Conservation (phyloP, 2,113 vertebrate species). For the Oxyruncus cristatus region DNA sequence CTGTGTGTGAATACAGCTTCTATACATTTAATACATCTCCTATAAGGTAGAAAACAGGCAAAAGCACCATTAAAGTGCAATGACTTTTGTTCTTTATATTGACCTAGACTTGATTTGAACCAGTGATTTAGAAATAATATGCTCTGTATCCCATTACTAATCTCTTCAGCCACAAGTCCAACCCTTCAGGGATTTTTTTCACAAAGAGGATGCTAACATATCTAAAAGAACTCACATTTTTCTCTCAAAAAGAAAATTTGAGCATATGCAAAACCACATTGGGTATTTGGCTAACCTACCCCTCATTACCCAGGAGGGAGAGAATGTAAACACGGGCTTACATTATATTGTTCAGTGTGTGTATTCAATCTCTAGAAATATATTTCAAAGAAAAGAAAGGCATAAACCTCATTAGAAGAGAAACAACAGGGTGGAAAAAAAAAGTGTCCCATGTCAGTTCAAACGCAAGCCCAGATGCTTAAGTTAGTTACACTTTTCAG, state of each 20-base stretch:
- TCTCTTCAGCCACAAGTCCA: conserved; percentile 17
- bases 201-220: background rate
- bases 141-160: conserved; percentile 33
- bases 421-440: conserved; percentile 13
- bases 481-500: conserved; percentile 54
- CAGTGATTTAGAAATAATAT: conserved; percentile 27
- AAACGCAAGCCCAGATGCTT: conserved; percentile 2
- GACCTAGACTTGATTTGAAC: conserved; percentile 23
- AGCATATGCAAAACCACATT: background rate
- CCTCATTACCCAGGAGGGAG: conserved; percentile 2
- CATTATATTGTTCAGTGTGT: background rate
- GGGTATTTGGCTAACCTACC: background rate
- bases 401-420: conserved; percentile 43
- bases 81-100: conserved; percentile 11
- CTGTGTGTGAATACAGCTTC: background rate
- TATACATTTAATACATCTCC: background rate
- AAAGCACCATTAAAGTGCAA: background rate
- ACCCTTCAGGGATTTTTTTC: background rate
- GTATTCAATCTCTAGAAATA: conserved; percentile 32
- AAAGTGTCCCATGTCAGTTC: background rate
- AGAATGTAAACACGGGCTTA: background rate
- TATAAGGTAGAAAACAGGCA: background rate
- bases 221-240: background rate
- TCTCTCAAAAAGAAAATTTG: background rate
- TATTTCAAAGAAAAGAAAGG: conserved; percentile 20